phyloP scores from a whole-genome alignment of 2,888 invertebrate species.

The Nemotelus nigrinus region DNA sequence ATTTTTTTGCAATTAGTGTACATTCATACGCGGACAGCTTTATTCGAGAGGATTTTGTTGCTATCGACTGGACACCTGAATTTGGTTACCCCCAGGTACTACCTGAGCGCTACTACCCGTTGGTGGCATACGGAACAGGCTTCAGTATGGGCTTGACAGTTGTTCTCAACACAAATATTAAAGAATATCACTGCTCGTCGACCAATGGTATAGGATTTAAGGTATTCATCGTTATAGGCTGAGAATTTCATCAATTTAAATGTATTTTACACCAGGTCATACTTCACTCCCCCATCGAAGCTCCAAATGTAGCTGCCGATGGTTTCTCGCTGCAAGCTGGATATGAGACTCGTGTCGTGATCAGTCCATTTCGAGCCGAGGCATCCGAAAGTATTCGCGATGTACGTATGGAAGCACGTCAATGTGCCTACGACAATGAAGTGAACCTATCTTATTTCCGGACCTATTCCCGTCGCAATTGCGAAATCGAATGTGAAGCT shows the following conservation, averaged over 20 bases:
- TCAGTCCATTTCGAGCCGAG: conserved; percentile 72
- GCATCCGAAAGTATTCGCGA: conserved; percentile 47
- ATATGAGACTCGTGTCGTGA: conserved; percentile 75
- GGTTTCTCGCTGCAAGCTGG: conserved; percentile 79
- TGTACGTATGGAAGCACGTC: conserved; percentile 63
- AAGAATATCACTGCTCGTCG: conserved; percentile 83
- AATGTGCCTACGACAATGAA: conserved; percentile 79
- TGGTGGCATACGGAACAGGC: conserved; percentile 66
- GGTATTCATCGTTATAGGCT: conserved; percentile 48
- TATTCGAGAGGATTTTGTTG: background rate
- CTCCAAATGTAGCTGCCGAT: conserved; percentile 80
- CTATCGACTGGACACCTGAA: conserved; percentile 81
- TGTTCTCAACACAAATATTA: conserved; percentile 75
- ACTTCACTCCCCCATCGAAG: conserved; percentile 82
- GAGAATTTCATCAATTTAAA: background rate
- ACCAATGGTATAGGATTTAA: conserved; percentile 70
- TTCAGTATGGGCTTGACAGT: conserved; percentile 78
- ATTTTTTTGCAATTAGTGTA: no score
- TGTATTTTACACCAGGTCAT: conserved; percentile 68
- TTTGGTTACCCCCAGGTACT: conserved; percentile 71
- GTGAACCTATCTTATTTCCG: conserved; percentile 72
- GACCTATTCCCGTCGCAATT: conserved; percentile 81
- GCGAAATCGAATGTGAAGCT: conserved; percentile 81
- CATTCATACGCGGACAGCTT: background rate
- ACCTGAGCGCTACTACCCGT: conserved; percentile 57